Evolutionary conservation across 2,113 vertebrate species (phyloP), one percentile per base, ranked within the genome.

Genomic region (Odocoileus virginianus): DNA sequence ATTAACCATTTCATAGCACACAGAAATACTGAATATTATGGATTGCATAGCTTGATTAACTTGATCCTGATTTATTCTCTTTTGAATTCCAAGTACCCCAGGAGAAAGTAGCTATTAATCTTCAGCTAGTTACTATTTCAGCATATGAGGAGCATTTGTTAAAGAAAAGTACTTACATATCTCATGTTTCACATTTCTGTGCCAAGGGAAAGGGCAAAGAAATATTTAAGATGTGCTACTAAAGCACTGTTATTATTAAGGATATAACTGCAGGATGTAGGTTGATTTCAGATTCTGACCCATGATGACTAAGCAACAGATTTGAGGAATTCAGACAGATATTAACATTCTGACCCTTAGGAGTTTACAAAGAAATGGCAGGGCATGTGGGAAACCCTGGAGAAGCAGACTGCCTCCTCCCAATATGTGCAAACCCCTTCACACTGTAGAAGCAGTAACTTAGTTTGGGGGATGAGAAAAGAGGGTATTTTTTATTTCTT

Each of bases 41-140:
- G 71, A 86, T 67, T 71, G 19, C 8, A 25, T 45, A 93, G 74
- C 81, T 60, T 61, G 50, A 90, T 74, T 82, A 58, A 78, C 89
- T 91, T 67, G 45, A 95, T 76, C 71, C 88, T 96, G 89, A 87
- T 93, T 88, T 95, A 93, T 82, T 25, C 85, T 82, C 87, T 85
- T 97, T 74, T 91, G 76, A 88, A 96, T 96, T 93, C 54, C 25
- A 97, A 91, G 30, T 82, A 23, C 19, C 30, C 13, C 76, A n/a
- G 52, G 45, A 84, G 19, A 89, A 89, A 74, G 47, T 54, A 79
- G 82, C 78, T 93, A 82, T 96, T 93, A 64, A 76, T 93, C 40
- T 95, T 91, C 61, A 58, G 12, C 30, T 87, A 30, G 61, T 97
- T 95, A 67, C 52, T 64, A 85, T 94, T 94, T 91, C 33, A 89